Conservation (phyloP, 2,888 invertebrate species). For the Hylaea fasciaria region DNA sequence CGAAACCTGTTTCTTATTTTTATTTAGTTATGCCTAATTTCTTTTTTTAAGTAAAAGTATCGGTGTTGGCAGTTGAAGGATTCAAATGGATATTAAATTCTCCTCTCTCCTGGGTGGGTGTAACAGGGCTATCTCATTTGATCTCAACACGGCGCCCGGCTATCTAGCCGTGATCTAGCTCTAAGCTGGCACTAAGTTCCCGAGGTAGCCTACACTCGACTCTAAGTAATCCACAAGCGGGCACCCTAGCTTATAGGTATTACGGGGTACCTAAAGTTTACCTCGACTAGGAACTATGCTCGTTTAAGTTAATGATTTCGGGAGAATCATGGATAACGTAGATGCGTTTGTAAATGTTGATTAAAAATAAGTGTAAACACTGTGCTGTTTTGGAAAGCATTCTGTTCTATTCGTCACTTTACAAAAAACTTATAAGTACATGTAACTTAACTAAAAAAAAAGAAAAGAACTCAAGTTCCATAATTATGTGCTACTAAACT, state of each 20-base stretch:
- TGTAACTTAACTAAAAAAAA: too few relatives aligned
- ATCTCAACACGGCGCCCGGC: slow-evolving; percentile 12
- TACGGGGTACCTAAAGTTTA: slow-evolving; percentile 5
- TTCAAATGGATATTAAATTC: too few relatives aligned
- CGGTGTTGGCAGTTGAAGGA: too few relatives aligned
- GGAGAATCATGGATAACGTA: not conserved
- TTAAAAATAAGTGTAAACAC: too few relatives aligned
- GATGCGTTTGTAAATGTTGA: too few relatives aligned
- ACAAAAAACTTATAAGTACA: too few relatives aligned
- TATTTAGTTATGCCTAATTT: too few relatives aligned
- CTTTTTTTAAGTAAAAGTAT: too few relatives aligned
- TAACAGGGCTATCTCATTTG: slow-evolving; percentile 16
- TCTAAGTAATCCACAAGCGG: slow-evolving; percentile 25
- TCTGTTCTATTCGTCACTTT: too few relatives aligned
- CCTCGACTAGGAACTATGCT: not conserved
- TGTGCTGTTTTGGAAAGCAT: too few relatives aligned
- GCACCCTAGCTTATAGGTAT: slow-evolving; percentile 16
- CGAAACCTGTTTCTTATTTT: not conserved
- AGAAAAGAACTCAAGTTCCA: too few relatives aligned
- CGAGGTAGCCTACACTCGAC: slow-evolving; percentile 20
- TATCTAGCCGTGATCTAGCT: slow-evolving; percentile 34
- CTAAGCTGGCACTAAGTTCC: slow-evolving; percentile 45
- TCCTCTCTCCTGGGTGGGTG: not conserved
- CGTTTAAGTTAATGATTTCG: not conserved
- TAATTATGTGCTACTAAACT: too few relatives aligned